phyloP scores from a whole-genome alignment of 2,888 invertebrate species.

The Acanthosepion lycidas region DNA sequence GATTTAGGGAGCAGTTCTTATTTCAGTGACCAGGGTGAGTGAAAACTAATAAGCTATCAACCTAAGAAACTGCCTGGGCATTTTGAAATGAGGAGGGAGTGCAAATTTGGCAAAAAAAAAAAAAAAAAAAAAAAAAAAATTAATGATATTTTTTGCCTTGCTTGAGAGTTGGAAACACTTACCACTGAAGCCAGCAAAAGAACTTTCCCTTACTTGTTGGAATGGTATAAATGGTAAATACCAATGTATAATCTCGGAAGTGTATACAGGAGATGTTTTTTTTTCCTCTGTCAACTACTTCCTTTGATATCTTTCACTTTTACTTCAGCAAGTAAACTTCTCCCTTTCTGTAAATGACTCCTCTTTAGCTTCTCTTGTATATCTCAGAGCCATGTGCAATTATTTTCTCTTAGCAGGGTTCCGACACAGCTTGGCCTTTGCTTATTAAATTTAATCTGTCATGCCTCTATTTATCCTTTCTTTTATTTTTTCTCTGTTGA shows the following conservation, averaged over 20 bases:
- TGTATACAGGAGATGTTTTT: neutral
- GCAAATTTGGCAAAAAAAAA: neutral
- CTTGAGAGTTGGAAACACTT: neutral
- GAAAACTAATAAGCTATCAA: neutral
- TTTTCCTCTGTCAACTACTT: neutral
- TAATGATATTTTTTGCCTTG: too few species aligned
- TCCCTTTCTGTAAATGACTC: neutral
- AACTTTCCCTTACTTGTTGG: constrained; percentile 16
- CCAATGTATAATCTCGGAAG: neutral
- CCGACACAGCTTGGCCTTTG: constrained; percentile 13
- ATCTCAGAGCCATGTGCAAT: neutral
- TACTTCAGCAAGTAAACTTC: neutral
- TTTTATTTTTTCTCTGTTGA: neutral
- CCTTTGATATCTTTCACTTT: neutral
- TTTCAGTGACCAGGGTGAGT: neutral
- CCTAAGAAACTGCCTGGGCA: neutral
- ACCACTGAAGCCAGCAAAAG: neutral
- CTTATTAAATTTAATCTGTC: neutral
- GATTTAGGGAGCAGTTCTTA: neutral
- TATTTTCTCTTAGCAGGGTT: constrained; percentile 16
- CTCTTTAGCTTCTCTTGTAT: neutral
- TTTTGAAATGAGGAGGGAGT: neutral
- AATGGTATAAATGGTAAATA: neutral
- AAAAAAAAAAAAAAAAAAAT: too few species aligned
- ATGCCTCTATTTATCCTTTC: neutral